Base-by-base conservation (phyloP, 2,113 vertebrate genomes). In the Epinephelus moara region DNA sequence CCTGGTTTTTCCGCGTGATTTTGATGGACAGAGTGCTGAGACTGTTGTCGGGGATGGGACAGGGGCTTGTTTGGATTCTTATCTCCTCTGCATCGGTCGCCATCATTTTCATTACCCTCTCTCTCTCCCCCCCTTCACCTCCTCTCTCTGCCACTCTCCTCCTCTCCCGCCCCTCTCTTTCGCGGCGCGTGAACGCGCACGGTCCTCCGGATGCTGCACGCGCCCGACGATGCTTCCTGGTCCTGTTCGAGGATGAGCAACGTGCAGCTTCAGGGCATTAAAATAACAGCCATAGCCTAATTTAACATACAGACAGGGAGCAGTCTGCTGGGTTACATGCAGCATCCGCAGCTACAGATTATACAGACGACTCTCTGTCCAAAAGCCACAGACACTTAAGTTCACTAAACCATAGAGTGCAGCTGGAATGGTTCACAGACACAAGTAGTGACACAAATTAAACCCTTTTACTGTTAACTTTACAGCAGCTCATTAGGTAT, bases 1-100 rank as follows among this genome's bases (percentile, higher is more conserved):
- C 89, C 85, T 90, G 87, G 60, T 89, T 89, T 89, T 78, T 93
- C 89, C 91, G 92, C 81, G 81, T 91, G 0, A 88, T 67, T 92
- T 87, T 91, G 82, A 91, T 72, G 81, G 90, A 90, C 82, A 95
- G 72, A n/a, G 90, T 55, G 74, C 87, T 89, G 42, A 86, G 85
- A 74, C 60, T 85, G 82, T 55, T 85, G 81, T 89, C 94, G 71
- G 79, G 79, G 79, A 85, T 63, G 66, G 75, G 78, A 66, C 80
- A 80, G 74, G 82, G 70, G 70, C 53, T 80, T 70, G 89, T 87
- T 15, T 76, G 90, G 66, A 14, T 42, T 83, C 78, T 82, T 59
- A 92, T 83, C 82, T 93, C 94, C 80, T 93, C 92, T 61, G 91
- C 91, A 47, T 75, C 88, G 85, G 93, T 92, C 94, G 89, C 92